phyloP scores from a whole-genome alignment of 2,888 invertebrate genomes.

The Cotesia congregata region DNA sequence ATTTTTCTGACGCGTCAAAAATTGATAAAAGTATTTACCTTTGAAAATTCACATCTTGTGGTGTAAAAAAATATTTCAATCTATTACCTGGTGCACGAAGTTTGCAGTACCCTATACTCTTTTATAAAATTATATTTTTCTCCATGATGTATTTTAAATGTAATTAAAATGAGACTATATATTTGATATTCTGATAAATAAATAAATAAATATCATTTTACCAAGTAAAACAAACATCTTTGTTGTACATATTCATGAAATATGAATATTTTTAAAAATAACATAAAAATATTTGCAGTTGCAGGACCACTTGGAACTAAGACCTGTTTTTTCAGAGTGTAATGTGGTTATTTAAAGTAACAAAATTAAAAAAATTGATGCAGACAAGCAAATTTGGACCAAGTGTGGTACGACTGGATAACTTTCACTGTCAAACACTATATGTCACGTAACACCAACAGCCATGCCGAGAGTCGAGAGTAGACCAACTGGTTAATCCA shows the following conservation, averaged over 20 bases:
- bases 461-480: slow-evolving; percentile 46
- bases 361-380: neutral
- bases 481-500: slow-evolving; percentile 36
- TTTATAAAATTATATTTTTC: no score
- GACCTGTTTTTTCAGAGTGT: neutral
- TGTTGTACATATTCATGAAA: neutral
- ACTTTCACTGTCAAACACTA: slow-evolving; percentile 63
- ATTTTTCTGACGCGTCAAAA: no score
- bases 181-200: no score
- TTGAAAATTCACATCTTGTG: no score
- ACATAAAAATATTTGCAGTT: neutral
- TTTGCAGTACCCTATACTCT: no score
- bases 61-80: no score
- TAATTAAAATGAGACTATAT: no score
- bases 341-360: slow-evolving; percentile 1
- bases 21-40: no score
- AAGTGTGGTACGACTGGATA: slow-evolving; percentile 44
- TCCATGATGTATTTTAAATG: no score
- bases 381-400: slow-evolving; percentile 5
- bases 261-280: slow-evolving; percentile 30
- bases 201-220: neutral
- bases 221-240: neutral
- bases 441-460: slow-evolving; percentile 55
- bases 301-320: neutral
- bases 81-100: no score